Base-by-base conservation (phyloP, 2,888 invertebrate species). In the Platycheirus albimanus region DNA sequence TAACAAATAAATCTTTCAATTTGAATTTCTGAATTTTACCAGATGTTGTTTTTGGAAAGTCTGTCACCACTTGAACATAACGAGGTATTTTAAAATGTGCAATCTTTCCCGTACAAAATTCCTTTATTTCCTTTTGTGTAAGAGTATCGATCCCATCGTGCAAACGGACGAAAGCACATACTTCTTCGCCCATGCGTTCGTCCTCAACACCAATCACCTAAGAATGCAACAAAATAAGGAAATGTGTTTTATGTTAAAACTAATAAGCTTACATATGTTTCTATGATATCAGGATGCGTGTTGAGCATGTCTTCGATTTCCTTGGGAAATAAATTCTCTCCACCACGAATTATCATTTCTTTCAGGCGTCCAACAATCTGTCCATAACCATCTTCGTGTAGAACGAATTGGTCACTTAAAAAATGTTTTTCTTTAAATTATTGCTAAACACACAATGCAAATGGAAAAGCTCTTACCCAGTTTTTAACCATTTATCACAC, bases 321-420 rank as follows among this genome's bases (percentile, higher is more conserved):
- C 92, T 93, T 93, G 0, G 96, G 96, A 88, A 94, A 96, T 69
- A 96, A 93, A 87, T 96, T 96, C 90, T 96, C 95, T n/a, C 96
- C 96, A 3, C 96, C 96, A 51, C 96, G 91, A 67, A 95, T 95
- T 49, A 96, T 93, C 92, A 96, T 93, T 85, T 96, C 96, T 88
- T 96, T 96, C 11, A 94, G 87, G 61, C 96, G 91, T 0, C 96
- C 96, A 17, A 95, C 93, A 78, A 96, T 92, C 86, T 91, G 89
- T 0, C 93, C 94, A 87, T 95, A 95, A 0, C 95, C 95, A 85
- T 94, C 92, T 78, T 93, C 92, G 56, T 92, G 90, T 72, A 96
- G 90, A 0, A 94, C 86, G 78, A 94, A 94, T 85, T 94, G 92
- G 84, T 91, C 91, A 0, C 91, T 89, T 49, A 5, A 49, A 49